Percentiles rank a stretch among this genome's conserved stretches.
Conservation (phyloP, 92 coral and sea anemone genomes). For the Epizoanthus rinbou region DNA sequence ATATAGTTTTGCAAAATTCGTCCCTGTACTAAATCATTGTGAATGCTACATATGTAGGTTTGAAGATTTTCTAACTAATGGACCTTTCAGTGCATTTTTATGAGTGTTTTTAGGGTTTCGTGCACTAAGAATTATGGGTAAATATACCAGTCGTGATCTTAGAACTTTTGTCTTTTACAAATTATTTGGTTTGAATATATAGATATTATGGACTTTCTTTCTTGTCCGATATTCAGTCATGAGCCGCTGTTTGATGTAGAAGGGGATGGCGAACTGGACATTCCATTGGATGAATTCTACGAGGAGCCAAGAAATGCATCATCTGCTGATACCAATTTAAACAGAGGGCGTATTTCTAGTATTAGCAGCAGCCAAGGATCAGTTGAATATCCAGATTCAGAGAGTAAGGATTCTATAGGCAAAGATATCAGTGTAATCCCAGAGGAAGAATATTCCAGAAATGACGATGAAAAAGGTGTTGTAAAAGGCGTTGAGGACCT, state of each 20-base stretch:
- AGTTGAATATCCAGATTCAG: conserved; percentile 39
- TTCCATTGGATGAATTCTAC: conserved; percentile 76
- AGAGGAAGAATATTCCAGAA: conserved; percentile 33
- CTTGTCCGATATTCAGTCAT: conserved; percentile 48
- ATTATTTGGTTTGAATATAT: too few species aligned
- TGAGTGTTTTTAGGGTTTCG: too few species aligned
- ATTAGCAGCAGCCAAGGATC: conserved; percentile 81
- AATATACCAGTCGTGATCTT: too few species aligned
- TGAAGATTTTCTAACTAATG: too few species aligned
- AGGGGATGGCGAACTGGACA: conserved; percentile 71
- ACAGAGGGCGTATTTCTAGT: conserved; percentile 63
- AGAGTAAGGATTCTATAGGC: conserved; percentile 24
- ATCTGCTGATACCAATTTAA: conserved; percentile 42
- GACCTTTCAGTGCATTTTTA: too few species aligned
- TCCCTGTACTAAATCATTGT: too few species aligned
- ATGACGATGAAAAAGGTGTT: conserved; percentile 30
- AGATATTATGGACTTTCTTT: neutral
- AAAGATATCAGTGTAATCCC: conserved; percentile 30
- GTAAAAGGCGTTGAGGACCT: conserved; percentile 43
- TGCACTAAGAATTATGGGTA: too few species aligned
- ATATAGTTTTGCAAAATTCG: too few species aligned
- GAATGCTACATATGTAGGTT: too few species aligned
- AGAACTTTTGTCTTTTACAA: too few species aligned
- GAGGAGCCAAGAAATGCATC: conserved; percentile 43
- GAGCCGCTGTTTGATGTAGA: conserved; percentile 81